Evolutionary conservation across 1,140 invertebrate species (phyloP).

Genomic region (Mycetomoellerius zeteki): DNA sequence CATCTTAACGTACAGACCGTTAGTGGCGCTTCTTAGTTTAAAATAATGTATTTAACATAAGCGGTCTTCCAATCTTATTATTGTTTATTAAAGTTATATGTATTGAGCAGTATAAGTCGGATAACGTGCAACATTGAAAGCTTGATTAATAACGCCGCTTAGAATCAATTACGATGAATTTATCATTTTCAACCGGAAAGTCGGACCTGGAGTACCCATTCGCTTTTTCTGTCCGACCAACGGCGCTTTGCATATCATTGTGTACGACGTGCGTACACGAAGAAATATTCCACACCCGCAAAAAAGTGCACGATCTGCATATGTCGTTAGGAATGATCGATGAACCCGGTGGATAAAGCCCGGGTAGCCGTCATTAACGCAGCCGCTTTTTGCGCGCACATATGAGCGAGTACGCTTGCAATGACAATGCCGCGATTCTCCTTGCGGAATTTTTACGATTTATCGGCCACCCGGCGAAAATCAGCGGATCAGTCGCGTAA

Average conservation of each 20-base stretch:
- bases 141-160: slow-evolving; percentile 31
- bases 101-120: neutral
- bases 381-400: slow-evolving; percentile 51
- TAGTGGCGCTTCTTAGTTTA: too few relatives aligned
- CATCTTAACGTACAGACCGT: too few relatives aligned
- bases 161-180: slow-evolving; percentile 28
- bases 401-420: slow-evolving; percentile 19
- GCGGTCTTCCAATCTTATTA: too few relatives aligned
- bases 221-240: neutral
- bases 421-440: slow-evolving; percentile 39
- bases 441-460: slow-evolving; percentile 58
- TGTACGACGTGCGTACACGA: slow-evolving; percentile 46
- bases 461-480: slow-evolving; percentile 19
- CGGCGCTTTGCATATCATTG: slow-evolving; percentile 52
- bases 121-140: neutral
- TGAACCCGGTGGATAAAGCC: slow-evolving; percentile 37
- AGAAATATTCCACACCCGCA: slow-evolving; percentile 28
- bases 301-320: slow-evolving; percentile 43
- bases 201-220: neutral
- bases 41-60: too few relatives aligned
- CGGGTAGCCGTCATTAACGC: slow-evolving; percentile 50
- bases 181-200: slow-evolving; percentile 36
- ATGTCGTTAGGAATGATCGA: slow-evolving; percentile 63
- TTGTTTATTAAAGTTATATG: too few relatives aligned
- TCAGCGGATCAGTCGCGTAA: slow-evolving; percentile 33